Evolutionary conservation across 2,888 invertebrate species (phyloP).

Genomic region (Cephus spinipes): DNA sequence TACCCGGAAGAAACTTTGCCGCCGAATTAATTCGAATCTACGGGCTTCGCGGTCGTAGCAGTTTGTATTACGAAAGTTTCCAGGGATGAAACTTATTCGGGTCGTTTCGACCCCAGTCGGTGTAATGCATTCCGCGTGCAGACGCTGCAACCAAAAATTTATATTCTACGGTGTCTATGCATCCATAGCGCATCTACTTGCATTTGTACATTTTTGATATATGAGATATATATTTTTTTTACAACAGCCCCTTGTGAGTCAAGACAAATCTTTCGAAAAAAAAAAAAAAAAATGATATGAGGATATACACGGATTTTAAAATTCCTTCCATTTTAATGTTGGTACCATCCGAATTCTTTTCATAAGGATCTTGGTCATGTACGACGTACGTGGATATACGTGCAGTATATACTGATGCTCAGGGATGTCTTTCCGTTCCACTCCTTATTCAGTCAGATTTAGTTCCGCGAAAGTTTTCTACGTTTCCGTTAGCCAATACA

Average conservation of each 20-base stretch:
- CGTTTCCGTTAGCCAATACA: neutral
- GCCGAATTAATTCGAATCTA: constrained; percentile 58
- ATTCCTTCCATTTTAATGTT: neutral
- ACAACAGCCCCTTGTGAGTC: neutral
- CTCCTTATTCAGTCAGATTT: neutral
- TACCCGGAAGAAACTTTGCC: constrained; percentile 47
- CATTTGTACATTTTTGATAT: neutral
- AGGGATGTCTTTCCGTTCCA: neutral
- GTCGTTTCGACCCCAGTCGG: neutral
- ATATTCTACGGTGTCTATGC: neutral
- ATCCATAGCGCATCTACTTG: neutral
- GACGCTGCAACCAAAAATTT: neutral
- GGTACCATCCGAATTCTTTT: neutral
- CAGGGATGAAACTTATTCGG: constrained; percentile 3
- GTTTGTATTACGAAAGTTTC: constrained; percentile 47
- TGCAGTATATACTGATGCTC: neutral
- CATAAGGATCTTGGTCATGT: neutral
- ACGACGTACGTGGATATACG: neutral
- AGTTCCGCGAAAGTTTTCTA: neutral
- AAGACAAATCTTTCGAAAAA: neutral
- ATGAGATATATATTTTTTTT: neutral
- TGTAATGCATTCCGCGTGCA: neutral
- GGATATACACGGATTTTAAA: neutral
- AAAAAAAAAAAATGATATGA: neutral
- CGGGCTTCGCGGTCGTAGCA: constrained; percentile 27